phyloP scores from a whole-genome alignment of 2,113 vertebrate species.

The Aegypius monachus region DNA sequence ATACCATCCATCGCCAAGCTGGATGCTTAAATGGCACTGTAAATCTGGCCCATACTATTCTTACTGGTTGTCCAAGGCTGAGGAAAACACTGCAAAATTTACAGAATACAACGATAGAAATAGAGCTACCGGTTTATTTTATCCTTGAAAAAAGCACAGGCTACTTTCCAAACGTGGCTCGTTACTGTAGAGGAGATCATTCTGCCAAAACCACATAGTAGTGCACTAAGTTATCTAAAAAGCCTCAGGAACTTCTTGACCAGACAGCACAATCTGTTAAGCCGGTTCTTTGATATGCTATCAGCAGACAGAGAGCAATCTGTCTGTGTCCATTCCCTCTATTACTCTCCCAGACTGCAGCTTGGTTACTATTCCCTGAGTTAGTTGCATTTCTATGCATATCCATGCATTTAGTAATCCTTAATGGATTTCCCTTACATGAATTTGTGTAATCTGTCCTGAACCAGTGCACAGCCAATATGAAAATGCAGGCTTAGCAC shows the following conservation, averaged over 20 bases:
- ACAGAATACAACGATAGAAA: neutral
- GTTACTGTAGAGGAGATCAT: neutral
- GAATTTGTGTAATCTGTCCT: neutral
- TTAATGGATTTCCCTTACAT: neutral
- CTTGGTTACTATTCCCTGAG: neutral
- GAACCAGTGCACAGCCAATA: neutral
- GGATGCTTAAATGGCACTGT: neutral
- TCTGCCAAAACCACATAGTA: neutral
- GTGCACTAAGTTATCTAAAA: neutral
- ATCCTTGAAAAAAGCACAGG: neutral
- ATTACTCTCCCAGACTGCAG: neutral
- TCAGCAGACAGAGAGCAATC: neutral
- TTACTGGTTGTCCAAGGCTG: neutral
- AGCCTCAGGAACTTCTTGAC: neutral
- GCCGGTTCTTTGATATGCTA: neutral
- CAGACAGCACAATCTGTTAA: constrained; percentile 18
- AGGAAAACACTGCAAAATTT: neutral
- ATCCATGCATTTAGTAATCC: neutral
- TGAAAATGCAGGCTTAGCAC: neutral
- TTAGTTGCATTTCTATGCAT: neutral
- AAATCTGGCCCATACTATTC: neutral
- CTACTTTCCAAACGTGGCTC: neutral
- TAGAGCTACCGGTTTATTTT: neutral
- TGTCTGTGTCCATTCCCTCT: neutral
- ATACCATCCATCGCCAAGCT: neutral